These are phyloP conservation scores for Mactromeris polynyma DNA, from an alignment of 2,888 invertebrate genomes.

Conservation along the genomic window DNA sequence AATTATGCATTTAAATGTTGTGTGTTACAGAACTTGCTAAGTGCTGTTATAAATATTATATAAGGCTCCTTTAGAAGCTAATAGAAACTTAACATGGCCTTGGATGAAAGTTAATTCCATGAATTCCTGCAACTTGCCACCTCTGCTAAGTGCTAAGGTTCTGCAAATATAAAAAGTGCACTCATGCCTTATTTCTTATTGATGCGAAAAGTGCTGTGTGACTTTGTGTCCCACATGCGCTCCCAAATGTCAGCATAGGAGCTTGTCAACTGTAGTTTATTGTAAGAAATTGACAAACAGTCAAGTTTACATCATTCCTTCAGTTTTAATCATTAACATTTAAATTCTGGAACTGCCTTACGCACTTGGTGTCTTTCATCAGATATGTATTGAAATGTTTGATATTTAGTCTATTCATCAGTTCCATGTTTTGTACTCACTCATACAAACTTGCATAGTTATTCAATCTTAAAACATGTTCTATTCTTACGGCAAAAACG, in stretches of 20 bases:
- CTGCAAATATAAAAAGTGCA: not conserved
- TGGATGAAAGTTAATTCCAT: not conserved
- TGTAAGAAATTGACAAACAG: not conserved
- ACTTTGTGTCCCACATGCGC: not conserved
- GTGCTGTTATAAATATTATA: conserved; percentile 1
- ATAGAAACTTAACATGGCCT: not conserved
- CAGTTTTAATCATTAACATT: not conserved
- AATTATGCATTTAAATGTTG: conserved; percentile 1
- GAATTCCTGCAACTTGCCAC: not conserved
- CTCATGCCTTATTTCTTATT: not conserved
- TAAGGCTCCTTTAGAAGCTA: not conserved
- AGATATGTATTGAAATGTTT: not conserved
- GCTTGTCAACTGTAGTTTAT: not conserved
- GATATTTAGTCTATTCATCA: no score
- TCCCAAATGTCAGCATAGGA: not conserved
- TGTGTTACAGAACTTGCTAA: not conserved
- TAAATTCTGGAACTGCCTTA: not conserved
- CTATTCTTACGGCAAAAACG: no score
- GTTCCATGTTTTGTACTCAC: no score
- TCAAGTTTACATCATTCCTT: not conserved
- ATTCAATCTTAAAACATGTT: no score
- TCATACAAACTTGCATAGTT: no score
- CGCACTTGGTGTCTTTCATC: not conserved
- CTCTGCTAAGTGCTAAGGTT: not conserved
- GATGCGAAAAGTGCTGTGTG: not conserved